Evolutionary conservation across 35 echinoderm and acorn worm species (phyloP), one percentile per base, ranked within the genome.

Genomic region (Eucidaris tribuloides): DNA sequence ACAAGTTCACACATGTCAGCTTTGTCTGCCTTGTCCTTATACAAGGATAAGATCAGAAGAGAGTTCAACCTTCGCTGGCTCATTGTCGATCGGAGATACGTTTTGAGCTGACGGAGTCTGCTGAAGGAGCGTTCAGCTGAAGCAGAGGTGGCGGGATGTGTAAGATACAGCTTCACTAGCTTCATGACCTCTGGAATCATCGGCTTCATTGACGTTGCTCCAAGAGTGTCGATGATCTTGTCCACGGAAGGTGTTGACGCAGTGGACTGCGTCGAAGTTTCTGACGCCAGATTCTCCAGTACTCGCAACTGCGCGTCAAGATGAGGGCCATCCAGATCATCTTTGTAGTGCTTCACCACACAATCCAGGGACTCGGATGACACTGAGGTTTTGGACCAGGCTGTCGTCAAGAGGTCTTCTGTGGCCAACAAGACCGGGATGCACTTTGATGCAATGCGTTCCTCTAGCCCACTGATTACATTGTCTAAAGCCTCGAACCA

Each of bases 71-170:
- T 28, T 81, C 17, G 33, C 2, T 83, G 9, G 13, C 27, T 29
- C 82, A 72, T 84, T 46, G 82, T 84, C 22, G 61, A 44, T 58
- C 82, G 68, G 61, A 84, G 41, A 25, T 84, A 84, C 4, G 82
- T 71, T 46, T 72, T 84, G 33, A 84, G 19, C 11, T 63, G 62
- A 33, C 82, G 36, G 18, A 64, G 61, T 64, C 11, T 64, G 61
- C 61, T 64, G 61, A 64, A 64, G 11, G 61, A 64, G 61, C 61
- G 61, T 64, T 64, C 61, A 64, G 61, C 61, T 64, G 61, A 13
- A 29, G 27, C 61, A 64, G 61, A 71, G n/a, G 82, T 70, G 56
- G 63, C 82, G 25, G 82, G 82, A 49, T 71, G 63, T 35, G 62
- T 57, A 29, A 58, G 25, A 63, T 59, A 31, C n/a, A 82, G 17